phyloP scores from a whole-genome alignment of 2,888 invertebrate species.

The Pyrrhosoma nymphula region DNA sequence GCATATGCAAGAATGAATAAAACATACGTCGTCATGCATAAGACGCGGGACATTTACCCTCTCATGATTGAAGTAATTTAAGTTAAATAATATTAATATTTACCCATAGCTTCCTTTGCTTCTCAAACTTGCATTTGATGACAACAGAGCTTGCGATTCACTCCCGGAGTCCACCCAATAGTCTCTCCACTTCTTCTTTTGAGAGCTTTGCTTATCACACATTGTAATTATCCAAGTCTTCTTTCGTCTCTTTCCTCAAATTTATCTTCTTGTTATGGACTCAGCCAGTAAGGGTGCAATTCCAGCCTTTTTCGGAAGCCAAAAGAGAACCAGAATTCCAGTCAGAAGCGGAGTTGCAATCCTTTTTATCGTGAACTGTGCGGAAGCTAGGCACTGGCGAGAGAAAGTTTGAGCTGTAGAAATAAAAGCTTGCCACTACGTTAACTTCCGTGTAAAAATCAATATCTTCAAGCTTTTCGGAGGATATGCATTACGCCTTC shows the following conservation, averaged over 20 bases:
- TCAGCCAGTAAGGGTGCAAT: neutral
- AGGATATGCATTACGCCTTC: neutral
- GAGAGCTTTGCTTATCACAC: neutral
- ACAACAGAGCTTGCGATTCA: conserved; percentile 77
- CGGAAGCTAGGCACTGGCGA: neutral
- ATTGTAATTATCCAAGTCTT: neutral
- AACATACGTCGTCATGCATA: neutral
- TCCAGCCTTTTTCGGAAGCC: neutral
- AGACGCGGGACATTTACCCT: neutral
- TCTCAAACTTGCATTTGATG: conserved; percentile 76
- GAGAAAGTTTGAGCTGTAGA: neutral
- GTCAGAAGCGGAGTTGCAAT: neutral
- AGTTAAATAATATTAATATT: conserved; percentile 70
- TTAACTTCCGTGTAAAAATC: neutral
- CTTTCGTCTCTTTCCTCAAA: neutral
- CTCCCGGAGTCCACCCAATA: conserved; percentile 75
- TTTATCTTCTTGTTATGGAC: neutral
- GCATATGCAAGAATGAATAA: too few species aligned
- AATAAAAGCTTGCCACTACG: neutral
- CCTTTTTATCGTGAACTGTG: neutral
- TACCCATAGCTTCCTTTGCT: conserved; percentile 77
- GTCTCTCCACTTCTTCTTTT: conserved; percentile 52
- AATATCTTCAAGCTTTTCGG: neutral
- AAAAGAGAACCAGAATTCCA: neutral
- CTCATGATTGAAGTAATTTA: neutral